phyloP scores from a whole-genome alignment of 1,140 invertebrate genomes.

The Zaprionus nigranus region DNA sequence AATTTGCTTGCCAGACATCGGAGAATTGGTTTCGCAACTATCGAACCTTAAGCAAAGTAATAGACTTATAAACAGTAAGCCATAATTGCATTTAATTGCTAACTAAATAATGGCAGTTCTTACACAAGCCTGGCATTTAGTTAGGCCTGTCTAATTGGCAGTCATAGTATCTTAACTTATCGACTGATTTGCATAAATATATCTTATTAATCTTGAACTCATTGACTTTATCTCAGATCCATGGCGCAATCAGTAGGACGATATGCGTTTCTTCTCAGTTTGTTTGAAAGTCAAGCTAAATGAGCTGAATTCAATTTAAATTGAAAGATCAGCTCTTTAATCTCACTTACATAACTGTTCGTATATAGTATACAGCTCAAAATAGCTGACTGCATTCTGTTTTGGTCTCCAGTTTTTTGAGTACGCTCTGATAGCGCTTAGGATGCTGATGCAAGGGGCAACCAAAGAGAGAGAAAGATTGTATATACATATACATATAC shows the following conservation, averaged over 20 bases:
- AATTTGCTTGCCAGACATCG: no score
- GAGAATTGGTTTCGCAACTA: neutral
- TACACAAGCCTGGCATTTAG: neutral
- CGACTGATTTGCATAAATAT: neutral
- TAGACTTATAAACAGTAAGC: neutral
- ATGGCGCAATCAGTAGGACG: neutral
- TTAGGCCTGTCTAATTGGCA: neutral
- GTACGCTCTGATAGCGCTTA: neutral
- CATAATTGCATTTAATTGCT: neutral
- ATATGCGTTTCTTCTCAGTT: neutral
- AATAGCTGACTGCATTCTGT: neutral
- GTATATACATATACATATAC: neutral
- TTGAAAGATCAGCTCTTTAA: neutral
- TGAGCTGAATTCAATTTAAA: neutral
- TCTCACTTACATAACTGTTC: neutral
- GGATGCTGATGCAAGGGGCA: neutral
- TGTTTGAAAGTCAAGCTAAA: neutral
- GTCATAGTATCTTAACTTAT: neutral
- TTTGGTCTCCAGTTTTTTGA: neutral
- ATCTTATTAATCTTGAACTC: neutral
- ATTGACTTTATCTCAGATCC: neutral
- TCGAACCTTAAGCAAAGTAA: neutral
- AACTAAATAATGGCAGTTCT: neutral
- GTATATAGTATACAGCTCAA: neutral
- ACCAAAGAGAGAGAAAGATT: no score